Percentiles rank a stretch among this genome's conserved stretches.
Conservation (phyloP, 2,888 invertebrate genomes). For the Tetragonisca angustula region DNA sequence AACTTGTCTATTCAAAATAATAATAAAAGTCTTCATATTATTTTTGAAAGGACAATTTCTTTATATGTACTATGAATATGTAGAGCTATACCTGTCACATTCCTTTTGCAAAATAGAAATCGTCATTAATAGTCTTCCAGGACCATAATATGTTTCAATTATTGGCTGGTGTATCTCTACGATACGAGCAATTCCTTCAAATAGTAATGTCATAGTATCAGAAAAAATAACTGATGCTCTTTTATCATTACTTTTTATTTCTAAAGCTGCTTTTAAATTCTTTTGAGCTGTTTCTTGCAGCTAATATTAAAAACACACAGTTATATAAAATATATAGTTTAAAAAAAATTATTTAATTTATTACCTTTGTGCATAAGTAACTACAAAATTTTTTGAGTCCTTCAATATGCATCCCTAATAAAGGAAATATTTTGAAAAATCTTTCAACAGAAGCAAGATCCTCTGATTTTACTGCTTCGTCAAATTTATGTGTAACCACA, state of each 20-base stretch:
- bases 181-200: slow-evolving; percentile 93
- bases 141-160: slow-evolving; percentile 95
- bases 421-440: slow-evolving; percentile 98
- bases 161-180: slow-evolving; percentile 95
- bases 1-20: slow-evolving; percentile 81
- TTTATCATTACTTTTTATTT: slow-evolving; percentile 88
- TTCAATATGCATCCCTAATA: slow-evolving; percentile 95
- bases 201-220: slow-evolving; percentile 92
- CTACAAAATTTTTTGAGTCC: slow-evolving; percentile 95
- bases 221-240: slow-evolving; percentile 92
- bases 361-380: slow-evolving; percentile 93
- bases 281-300: slow-evolving; percentile 89
- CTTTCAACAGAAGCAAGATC: slow-evolving; percentile 96
- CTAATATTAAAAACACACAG: slow-evolving; percentile 74
- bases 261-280: slow-evolving; percentile 89
- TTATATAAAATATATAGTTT: slow-evolving; percentile 8
- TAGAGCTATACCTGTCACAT: slow-evolving; percentile 88
- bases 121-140: slow-evolving; percentile 90
- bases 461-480: slow-evolving; percentile 94
- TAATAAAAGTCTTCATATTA: neutral
- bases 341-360: neutral
- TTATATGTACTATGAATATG: neutral
- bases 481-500: slow-evolving; percentile 92
- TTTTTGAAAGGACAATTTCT: slow-evolving; percentile 75
- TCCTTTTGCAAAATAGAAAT: slow-evolving; percentile 90